Percentiles rank a stretch among this genome's conserved stretches.
phyloP scores from a whole-genome alignment of 2,797 vertebrate genomes.

The Anguilla obscura region DNA sequence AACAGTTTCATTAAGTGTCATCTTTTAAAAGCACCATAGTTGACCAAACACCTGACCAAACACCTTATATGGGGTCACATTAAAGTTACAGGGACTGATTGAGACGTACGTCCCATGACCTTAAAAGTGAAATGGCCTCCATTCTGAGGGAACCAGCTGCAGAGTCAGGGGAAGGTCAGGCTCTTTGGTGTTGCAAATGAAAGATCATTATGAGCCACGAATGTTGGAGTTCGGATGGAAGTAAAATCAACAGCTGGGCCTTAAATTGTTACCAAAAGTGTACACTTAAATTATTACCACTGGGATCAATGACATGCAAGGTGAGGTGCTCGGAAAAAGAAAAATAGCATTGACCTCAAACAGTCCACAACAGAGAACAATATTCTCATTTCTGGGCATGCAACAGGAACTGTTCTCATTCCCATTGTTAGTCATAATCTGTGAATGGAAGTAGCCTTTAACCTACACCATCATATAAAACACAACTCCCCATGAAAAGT shows the following conservation, averaged over 20 bases:
- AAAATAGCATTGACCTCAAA: too few species aligned
- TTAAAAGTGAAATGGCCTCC: background rate
- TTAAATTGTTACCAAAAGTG: background rate
- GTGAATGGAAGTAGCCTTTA: too few species aligned
- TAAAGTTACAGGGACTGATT: background rate
- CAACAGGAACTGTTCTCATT: background rate
- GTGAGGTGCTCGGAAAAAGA: background rate
- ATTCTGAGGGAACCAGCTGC: background rate
- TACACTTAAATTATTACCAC: background rate
- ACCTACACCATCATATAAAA: background rate
- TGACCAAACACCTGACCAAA: background rate
- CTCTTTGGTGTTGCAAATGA: background rate
- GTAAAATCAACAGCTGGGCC: background rate
- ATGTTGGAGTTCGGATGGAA: background rate
- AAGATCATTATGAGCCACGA: background rate
- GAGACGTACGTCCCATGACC: background rate
- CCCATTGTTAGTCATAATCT: background rate
- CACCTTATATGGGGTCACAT: background rate
- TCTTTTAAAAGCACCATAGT: background rate
- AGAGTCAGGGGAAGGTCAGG: conserved; percentile 8
- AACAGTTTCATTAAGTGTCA: background rate
- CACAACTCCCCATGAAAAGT: background rate
- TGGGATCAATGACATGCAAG: background rate
- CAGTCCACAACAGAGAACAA: background rate
- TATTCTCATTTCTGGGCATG: background rate